Evolutionary conservation across 2,888 invertebrate genomes (phyloP).

Genomic region (Tanypteryx hageni): DNA sequence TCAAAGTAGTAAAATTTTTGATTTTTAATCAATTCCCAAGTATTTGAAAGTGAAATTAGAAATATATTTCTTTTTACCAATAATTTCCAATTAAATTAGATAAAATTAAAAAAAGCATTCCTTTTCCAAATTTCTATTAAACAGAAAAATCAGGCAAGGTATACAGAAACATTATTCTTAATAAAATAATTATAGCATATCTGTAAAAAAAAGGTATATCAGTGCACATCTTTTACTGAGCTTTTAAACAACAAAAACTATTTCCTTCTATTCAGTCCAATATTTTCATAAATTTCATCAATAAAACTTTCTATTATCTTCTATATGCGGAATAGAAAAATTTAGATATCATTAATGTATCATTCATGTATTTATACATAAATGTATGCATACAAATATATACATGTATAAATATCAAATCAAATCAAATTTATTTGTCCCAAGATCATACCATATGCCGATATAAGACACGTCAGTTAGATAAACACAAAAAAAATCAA

Average conservation of each 20-base stretch:
- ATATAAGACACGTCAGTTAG: too few relatives aligned
- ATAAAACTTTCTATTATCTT: neutral
- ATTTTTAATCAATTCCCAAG: too few relatives aligned
- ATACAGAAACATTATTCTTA: neutral
- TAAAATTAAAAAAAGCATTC: neutral
- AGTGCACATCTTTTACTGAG: neutral
- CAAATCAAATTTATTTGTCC: too few relatives aligned
- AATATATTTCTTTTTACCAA: neutral
- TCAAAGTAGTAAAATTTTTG: too few relatives aligned
- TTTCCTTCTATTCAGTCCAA: neutral
- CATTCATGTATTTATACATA: too few relatives aligned
- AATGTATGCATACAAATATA: too few relatives aligned
- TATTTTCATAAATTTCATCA: neutral
- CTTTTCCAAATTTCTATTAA: neutral
- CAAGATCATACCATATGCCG: too few relatives aligned
- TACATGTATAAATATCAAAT: too few relatives aligned
- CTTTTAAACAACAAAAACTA: neutral
- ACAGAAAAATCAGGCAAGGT: neutral
- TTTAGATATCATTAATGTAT: too few relatives aligned
- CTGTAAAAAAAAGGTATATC: neutral
- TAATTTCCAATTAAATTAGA: neutral
- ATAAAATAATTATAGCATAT: neutral
- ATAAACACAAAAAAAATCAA: too few relatives aligned
- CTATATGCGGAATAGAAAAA: too few relatives aligned
- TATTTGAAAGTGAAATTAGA: neutral